These are phyloP conservation scores for Euura lappo DNA, from an alignment of 1,140 invertebrate species.

Conservation along the genomic window DNA sequence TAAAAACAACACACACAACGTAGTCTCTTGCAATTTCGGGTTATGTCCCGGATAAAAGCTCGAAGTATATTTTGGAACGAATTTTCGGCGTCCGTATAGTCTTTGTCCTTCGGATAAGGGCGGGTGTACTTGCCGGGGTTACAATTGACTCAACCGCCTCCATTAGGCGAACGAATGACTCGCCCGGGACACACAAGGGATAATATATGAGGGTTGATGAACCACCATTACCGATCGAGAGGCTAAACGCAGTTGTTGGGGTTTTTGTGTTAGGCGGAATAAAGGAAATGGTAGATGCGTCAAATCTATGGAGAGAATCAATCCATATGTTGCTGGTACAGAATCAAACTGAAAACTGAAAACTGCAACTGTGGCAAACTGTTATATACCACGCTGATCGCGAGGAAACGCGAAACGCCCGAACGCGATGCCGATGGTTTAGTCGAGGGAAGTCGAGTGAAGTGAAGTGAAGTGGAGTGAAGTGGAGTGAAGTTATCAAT, in stretches of 20 bases:
- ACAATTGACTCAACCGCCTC: constrained; percentile 1
- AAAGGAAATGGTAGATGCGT: not conserved
- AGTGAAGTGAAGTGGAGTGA: constrained; percentile 14
- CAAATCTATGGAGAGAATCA: not conserved
- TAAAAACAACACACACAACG: not conserved
- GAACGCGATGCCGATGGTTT: not conserved
- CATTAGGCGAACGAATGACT: not conserved
- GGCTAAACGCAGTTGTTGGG: not conserved
- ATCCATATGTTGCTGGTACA: not conserved
- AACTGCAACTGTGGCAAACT: not conserved
- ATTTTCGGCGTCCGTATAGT: no score
- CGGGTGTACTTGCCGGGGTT: not conserved
- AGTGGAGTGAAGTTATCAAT: constrained; percentile 24
- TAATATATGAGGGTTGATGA: not conserved
- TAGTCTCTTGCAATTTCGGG: not conserved
- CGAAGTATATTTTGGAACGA: no score
- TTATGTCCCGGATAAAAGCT: no score
- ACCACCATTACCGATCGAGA: constrained; percentile 5
- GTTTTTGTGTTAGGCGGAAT: not conserved
- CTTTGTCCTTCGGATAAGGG: not conserved
- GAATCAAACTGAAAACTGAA: not conserved
- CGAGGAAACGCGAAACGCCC: no score
- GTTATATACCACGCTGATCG: no score
- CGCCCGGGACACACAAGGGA: not conserved
- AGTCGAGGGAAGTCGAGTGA: constrained; percentile 9